Percentiles rank a stretch among this genome's conserved stretches.
Conservation (phyloP, 2,888 invertebrate genomes). For the Loripinus fragilis region DNA sequence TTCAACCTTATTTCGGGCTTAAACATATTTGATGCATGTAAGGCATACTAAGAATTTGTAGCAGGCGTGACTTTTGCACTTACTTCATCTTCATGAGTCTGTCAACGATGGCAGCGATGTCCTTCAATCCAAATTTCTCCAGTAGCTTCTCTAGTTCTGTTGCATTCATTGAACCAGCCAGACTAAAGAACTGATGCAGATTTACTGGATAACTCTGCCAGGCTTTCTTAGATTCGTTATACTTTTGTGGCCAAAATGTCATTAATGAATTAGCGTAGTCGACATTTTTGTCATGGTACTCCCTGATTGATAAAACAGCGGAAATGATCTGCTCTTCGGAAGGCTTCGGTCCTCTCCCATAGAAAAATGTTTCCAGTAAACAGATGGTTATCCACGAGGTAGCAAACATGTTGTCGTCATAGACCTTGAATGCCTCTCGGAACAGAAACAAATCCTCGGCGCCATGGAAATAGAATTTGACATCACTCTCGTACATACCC, state of each 20-base stretch:
- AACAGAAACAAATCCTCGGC: slow-evolving; percentile 61
- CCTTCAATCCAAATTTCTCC: slow-evolving; percentile 61
- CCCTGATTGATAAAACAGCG: slow-evolving; percentile 57
- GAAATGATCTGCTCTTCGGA: slow-evolving; percentile 53
- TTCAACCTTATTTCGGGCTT: no score
- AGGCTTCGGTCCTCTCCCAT: slow-evolving; percentile 58
- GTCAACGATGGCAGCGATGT: slow-evolving; percentile 43
- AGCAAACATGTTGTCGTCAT: slow-evolving; percentile 79
- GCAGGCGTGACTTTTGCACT: no score
- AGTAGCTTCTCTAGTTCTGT: slow-evolving; percentile 64
- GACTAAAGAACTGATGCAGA: slow-evolving; percentile 60
- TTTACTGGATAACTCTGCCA: slow-evolving; percentile 72
- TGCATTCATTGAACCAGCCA: slow-evolving; percentile 58
- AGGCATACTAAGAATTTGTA: no score
- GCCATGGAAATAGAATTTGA: slow-evolving; percentile 75
- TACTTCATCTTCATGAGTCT: not conserved
- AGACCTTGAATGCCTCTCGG: slow-evolving; percentile 69
- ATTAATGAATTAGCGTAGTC: slow-evolving; percentile 70
- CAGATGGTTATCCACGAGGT: slow-evolving; percentile 76
- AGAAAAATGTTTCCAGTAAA: slow-evolving; percentile 70
- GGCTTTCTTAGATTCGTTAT: slow-evolving; percentile 60
- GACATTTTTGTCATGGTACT: slow-evolving; percentile 72
- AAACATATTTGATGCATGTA: no score
- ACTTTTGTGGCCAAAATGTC: slow-evolving; percentile 77
- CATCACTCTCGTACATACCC: slow-evolving; percentile 75